phyloP scores from a whole-genome alignment of 2,113 vertebrate genomes.

The Pelecanoides urinatrix region DNA sequence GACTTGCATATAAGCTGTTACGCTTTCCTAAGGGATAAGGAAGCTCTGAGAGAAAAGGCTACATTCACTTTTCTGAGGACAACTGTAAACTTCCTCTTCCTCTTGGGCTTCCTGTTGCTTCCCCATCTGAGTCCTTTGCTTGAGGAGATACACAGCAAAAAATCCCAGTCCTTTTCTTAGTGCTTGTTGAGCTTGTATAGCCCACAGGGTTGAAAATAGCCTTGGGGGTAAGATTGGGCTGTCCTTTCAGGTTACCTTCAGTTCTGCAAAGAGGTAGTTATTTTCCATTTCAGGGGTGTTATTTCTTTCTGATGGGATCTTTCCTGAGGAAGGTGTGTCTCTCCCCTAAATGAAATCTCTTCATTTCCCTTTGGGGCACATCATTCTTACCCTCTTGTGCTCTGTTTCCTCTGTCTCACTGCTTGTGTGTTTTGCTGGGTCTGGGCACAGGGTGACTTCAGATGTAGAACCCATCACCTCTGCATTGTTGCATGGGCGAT shows the following conservation, averaged over 20 bases:
- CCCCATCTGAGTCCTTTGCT: neutral
- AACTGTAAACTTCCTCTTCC: constrained; percentile 19
- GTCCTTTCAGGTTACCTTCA: neutral
- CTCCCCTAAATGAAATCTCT: neutral
- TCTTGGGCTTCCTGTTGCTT: neutral
- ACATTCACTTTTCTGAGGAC: neutral
- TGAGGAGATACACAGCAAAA: neutral
- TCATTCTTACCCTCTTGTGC: neutral
- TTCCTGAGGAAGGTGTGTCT: neutral
- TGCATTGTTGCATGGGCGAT: neutral
- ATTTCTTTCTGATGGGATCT: neutral
- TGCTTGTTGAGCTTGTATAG: neutral
- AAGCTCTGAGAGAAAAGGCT: neutral
- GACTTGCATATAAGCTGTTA: neutral
- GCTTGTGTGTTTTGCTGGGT: neutral
- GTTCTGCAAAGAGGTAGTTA: neutral
- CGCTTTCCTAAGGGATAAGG: neutral
- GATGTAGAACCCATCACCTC: neutral
- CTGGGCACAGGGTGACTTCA: neutral
- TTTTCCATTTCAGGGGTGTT: neutral
- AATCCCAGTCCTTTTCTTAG: neutral
- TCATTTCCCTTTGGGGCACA: neutral
- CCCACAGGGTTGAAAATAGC: neutral
- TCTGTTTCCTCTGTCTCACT: neutral
- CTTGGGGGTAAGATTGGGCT: neutral